Conservation (phyloP, 2,888 invertebrate genomes). For the Tubulanus polymorphus region DNA sequence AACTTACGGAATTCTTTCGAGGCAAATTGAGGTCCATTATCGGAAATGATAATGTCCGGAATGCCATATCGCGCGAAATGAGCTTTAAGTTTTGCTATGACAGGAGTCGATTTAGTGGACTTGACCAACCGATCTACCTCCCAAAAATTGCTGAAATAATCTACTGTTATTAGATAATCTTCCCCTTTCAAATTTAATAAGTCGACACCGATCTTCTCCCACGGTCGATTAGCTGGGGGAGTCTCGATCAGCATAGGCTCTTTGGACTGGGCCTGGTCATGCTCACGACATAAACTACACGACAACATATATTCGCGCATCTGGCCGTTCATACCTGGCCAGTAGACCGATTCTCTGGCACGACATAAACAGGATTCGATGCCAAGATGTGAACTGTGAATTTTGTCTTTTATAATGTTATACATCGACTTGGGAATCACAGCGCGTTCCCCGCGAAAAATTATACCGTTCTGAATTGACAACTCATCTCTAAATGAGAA, state of each 20-base stretch:
- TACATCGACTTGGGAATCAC: constrained; percentile 4
- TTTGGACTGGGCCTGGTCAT: not conserved
- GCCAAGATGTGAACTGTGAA: constrained; percentile 4
- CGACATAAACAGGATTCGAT: constrained; percentile 3
- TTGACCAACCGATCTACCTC: constrained; percentile 8
- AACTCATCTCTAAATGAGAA: constrained; percentile 12
- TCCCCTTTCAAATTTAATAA: constrained; percentile 4
- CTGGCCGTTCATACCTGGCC: not conserved
- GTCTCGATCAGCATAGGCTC: not conserved
- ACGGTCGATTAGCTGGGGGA: constrained; percentile 2
- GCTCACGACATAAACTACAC: not conserved
- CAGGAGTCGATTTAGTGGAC: not conserved
- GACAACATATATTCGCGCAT: not conserved
- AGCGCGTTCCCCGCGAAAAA: constrained; percentile 5
- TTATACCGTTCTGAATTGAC: constrained; percentile 10
- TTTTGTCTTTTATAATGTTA: not conserved
- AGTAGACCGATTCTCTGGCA: constrained; percentile 5
- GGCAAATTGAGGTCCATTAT: constrained; percentile 5
- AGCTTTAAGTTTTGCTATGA: constrained; percentile 8
- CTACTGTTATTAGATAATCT: constrained; percentile 6
- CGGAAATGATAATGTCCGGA: not conserved
- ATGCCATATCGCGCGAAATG: constrained; percentile 9
- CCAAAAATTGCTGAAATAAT: constrained; percentile 8
- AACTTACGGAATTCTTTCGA: constrained; percentile 2
- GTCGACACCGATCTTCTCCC: constrained; percentile 5